phyloP scores from a whole-genome alignment of 2,797 vertebrate genomes.

The Balearica regulorum region DNA sequence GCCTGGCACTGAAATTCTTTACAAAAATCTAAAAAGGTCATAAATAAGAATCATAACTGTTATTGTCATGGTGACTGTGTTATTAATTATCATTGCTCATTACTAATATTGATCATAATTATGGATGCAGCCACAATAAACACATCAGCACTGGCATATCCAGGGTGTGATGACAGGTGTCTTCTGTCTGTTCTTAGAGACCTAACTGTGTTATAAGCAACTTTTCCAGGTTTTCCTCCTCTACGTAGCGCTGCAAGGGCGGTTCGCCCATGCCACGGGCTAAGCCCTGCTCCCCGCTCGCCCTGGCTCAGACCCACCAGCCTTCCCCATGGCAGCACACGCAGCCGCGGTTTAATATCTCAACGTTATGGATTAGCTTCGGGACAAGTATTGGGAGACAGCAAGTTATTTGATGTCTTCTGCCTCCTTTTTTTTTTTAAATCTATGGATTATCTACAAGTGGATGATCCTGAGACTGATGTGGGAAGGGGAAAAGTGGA shows the following conservation, averaged over 20 bases:
- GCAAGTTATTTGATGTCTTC: background rate
- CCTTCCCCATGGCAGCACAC: accelerated
- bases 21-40: background rate
- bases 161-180: background rate
- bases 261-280: background rate
- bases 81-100: background rate
- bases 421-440: background rate
- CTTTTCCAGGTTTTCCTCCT: background rate
- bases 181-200: background rate
- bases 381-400: background rate
- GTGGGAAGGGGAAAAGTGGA: background rate
- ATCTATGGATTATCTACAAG: background rate
- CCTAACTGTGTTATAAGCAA: background rate
- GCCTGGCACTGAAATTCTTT: background rate
- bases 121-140: background rate
- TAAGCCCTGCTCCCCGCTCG: background rate
- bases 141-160: background rate
- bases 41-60: background rate
- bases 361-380: background rate
- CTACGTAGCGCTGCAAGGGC: background rate
- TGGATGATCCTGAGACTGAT: background rate
- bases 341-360: background rate
- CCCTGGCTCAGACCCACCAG: background rate
- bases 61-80: background rate
- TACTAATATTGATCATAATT: background rate